Percentiles rank a stretch among this genome's conserved stretches.
These are phyloP conservation scores for Drosophila azteca DNA, from an alignment of 1,140 invertebrate genomes.

Conservation along the genomic window DNA sequence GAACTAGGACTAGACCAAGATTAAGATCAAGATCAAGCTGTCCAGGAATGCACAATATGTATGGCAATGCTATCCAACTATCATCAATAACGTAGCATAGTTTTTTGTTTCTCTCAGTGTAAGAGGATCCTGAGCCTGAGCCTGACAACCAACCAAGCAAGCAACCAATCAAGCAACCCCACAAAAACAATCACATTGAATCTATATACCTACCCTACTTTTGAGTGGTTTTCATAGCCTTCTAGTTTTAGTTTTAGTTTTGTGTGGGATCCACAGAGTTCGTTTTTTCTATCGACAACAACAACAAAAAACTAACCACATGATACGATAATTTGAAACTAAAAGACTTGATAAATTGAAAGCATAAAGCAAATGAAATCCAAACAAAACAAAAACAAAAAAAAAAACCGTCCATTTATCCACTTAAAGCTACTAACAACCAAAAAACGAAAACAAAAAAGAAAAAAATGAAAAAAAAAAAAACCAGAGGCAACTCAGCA, in stretches of 20 bases:
- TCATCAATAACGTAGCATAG: conserved; percentile 1
- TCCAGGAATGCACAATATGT: conserved; percentile 60
- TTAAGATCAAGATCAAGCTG: conserved; percentile 34
- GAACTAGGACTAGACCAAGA: conserved; percentile 16
- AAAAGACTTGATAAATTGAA: conserved; percentile 69
- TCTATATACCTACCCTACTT: conserved; percentile 31
- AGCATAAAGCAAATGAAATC: conserved; percentile 67
- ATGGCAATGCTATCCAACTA: conserved; percentile 23
- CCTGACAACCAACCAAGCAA: conserved; percentile 28
- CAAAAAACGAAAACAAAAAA: neutral
- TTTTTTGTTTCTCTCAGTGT: conserved; percentile 40
- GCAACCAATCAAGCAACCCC: conserved; percentile 16
- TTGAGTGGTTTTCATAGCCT: conserved; percentile 41
- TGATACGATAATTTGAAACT: conserved; percentile 75
- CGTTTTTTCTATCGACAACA: conserved; percentile 26
- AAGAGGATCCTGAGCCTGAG: conserved; percentile 13
- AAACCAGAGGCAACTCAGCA: conserved; percentile 50
- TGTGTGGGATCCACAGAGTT: conserved; percentile 23
- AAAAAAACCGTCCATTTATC: conserved; percentile 74
- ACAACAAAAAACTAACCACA: conserved; percentile 9
- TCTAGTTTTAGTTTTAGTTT: conserved; percentile 19
- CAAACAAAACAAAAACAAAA: conserved; percentile 47
- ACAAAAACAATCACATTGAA: conserved; percentile 50
- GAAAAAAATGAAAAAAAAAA: no score
- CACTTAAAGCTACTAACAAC: conserved; percentile 60